These are phyloP conservation scores for Aradus depressus DNA, from an alignment of 2,888 invertebrate genomes.

Conservation along the genomic window DNA sequence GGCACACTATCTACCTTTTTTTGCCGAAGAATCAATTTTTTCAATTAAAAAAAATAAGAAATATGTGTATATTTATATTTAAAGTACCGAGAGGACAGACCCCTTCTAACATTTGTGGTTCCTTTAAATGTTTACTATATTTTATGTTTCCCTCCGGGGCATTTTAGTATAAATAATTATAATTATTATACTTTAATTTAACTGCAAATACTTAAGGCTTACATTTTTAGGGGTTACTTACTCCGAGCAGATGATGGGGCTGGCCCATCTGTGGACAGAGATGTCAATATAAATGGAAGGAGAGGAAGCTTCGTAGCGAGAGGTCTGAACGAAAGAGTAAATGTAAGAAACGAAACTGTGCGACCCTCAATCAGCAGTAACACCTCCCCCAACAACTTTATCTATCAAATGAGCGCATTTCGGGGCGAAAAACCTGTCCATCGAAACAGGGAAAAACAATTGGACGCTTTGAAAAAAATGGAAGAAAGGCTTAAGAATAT, in stretches of 20 bases:
- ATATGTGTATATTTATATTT: no score
- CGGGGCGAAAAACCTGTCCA: slow-evolving; percentile 12
- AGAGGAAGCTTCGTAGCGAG: slow-evolving; percentile 28
- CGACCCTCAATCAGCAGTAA: slow-evolving; percentile 6
- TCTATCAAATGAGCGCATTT: slow-evolving; percentile 20
- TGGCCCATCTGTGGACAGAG: slow-evolving; percentile 42
- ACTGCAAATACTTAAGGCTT: no score
- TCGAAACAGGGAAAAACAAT: slow-evolving; percentile 44
- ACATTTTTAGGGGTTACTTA: slow-evolving; percentile 1
- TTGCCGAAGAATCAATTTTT: no score
- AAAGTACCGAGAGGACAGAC: no score
- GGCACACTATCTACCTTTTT: no score
- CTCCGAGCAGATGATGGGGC: slow-evolving; percentile 9
- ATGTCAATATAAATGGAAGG: slow-evolving; percentile 59
- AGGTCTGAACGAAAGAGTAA: background rate
- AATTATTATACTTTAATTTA: no score
- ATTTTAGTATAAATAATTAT: no score
- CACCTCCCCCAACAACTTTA: slow-evolving; percentile 5
- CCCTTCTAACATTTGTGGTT: no score
- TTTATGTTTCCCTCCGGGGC: no score
- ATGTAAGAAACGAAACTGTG: background rate
- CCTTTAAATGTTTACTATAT: no score
- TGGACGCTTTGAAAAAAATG: slow-evolving; percentile 52
- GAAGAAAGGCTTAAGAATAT: slow-evolving; percentile 46
- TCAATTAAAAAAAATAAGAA: no score